Percentiles rank a stretch among this genome's conserved stretches.
Evolutionary conservation across 2,797 vertebrate genomes (phyloP).

Genomic region (Poecilia picta): DNA sequence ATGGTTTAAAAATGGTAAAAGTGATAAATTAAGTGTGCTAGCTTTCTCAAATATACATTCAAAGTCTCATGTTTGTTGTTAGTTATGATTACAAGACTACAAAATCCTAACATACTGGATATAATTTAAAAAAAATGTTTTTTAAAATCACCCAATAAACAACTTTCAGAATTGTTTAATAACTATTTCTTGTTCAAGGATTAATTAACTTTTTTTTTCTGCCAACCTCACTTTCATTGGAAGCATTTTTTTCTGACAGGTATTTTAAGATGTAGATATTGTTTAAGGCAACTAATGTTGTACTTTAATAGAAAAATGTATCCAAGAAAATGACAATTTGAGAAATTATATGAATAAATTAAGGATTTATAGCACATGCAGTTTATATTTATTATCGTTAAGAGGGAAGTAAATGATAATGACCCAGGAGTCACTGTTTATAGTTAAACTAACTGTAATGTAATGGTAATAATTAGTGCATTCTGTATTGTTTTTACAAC

Average conservation of each 20-base stretch:
- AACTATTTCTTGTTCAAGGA: background rate
- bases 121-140: background rate
- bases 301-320: background rate
- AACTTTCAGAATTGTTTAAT: background rate
- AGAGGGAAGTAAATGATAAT: background rate
- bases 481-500: background rate
- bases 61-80: background rate
- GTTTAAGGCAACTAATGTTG: background rate
- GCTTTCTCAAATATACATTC: background rate
- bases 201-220: constrained; percentile 2
- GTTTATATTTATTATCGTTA: background rate
- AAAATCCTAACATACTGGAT: background rate
- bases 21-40: background rate
- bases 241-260: background rate
- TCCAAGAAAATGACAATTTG: background rate
- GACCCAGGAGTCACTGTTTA: background rate
- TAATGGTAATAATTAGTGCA: background rate
- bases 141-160: background rate
- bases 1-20: background rate
- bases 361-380: background rate
- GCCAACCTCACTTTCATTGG: background rate
- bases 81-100: background rate
- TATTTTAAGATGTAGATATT: constrained; percentile 1
- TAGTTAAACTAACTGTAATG: background rate
- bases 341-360: background rate